Conservation (phyloP, 2,888 invertebrate genomes). For the Listrodromus nycthemerus region DNA sequence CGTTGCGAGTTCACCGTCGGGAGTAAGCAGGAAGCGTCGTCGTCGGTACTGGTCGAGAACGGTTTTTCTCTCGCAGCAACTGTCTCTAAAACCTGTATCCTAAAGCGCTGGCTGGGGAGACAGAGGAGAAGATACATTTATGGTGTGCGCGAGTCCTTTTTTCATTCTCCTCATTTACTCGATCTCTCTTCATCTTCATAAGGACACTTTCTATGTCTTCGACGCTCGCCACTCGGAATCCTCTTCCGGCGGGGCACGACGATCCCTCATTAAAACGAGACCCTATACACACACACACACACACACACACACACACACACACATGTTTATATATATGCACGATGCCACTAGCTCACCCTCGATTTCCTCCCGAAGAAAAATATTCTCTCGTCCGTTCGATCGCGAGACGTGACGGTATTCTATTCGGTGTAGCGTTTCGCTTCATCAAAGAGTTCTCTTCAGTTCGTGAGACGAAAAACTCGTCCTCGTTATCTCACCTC, state of each 20-base stretch:
- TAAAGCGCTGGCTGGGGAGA: conserved; percentile 25
- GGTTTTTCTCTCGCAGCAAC: conserved; percentile 24
- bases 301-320: neutral
- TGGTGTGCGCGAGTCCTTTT: conserved; percentile 34
- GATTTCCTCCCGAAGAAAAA: conserved; percentile 24
- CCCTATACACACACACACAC: neutral
- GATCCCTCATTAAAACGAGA: conserved; percentile 36
- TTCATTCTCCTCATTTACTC: conserved; percentile 12
- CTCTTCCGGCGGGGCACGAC: neutral
- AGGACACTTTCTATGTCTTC: conserved; percentile 33
- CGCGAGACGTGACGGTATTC: conserved; percentile 30
- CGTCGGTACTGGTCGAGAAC: conserved; percentile 16
- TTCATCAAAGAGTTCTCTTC: conserved; percentile 37
- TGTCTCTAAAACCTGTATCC: conserved; percentile 48
- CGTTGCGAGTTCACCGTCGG: conserved; percentile 14
- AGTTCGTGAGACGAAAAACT: conserved; percentile 72
- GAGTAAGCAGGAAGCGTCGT: conserved; percentile 14
- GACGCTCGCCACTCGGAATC: conserved; percentile 27
- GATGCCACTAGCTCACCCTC: conserved; percentile 21
- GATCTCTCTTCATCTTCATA: conserved; percentile 35
- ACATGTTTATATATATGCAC: neutral
- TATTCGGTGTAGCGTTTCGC: conserved; percentile 3
- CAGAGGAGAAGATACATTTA: conserved; percentile 47
- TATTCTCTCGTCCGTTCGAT: conserved; percentile 17
- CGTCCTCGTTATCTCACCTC: conserved; percentile 36